Conservation (phyloP, 2,113 vertebrate genomes). For the Megaceryle maxima region DNA sequence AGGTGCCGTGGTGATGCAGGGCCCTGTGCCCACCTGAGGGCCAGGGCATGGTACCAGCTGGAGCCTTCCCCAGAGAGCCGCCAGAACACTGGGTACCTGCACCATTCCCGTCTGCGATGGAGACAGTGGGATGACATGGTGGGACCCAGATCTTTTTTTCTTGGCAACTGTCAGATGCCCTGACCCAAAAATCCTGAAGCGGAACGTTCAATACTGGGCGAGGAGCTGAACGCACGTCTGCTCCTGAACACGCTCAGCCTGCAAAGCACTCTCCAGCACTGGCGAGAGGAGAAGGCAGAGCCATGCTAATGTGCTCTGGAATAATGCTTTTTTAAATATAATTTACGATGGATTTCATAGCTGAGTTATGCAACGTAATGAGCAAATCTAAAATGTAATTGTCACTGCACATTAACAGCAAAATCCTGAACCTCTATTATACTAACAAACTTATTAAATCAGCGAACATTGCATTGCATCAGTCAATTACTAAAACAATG, state of each 20-base stretch:
- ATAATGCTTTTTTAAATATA: slow-evolving; percentile 33
- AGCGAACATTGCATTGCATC: slow-evolving; percentile 44
- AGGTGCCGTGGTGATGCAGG: not conserved
- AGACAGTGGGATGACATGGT: fast-evolving
- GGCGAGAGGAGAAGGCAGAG: not conserved
- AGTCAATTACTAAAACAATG: slow-evolving; percentile 38
- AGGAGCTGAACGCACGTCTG: not conserved
- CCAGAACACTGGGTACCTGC: not conserved
- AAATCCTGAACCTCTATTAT: slow-evolving; percentile 36
- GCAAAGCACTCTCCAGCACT: not conserved
- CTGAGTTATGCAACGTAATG: slow-evolving; percentile 55
- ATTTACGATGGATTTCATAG: slow-evolving; percentile 30
- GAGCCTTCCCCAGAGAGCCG: not conserved
- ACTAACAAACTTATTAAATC: slow-evolving; percentile 66
- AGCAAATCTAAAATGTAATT: slow-evolving; percentile 59
- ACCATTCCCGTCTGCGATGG: not conserved
- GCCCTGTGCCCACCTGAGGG: not conserved
- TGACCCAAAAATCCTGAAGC: not conserved
- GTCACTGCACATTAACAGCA: slow-evolving; percentile 46
- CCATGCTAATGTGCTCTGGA: not conserved
- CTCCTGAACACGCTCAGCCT: not conserved
- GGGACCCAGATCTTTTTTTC: not conserved
- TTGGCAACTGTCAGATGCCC: not conserved
- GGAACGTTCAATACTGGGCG: not conserved
- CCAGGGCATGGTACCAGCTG: not conserved